These are phyloP conservation scores for Catharus ustulatus DNA, from an alignment of 2,797 vertebrate species.

Conservation along the genomic window DNA sequence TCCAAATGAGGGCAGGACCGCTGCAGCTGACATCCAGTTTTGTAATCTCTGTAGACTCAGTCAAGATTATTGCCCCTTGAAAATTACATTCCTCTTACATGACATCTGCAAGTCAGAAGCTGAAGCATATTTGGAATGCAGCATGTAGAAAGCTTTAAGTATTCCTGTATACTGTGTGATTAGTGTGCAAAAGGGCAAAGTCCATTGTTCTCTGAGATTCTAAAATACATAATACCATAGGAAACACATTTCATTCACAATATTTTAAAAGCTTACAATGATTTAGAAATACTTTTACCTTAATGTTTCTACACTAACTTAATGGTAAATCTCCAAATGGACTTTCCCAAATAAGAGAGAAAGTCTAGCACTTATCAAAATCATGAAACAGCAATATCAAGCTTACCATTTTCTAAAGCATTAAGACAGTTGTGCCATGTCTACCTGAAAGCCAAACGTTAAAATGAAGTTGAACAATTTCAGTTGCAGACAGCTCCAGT, in stretches of 20 bases:
- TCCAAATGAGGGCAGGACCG: rapidly evolving
- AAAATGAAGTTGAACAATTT: neutral
- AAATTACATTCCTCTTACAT: neutral
- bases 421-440: neutral
- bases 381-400: neutral
- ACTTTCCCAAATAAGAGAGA: neutral
- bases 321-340: neutral
- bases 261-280: neutral
- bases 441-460: neutral
- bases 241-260: neutral
- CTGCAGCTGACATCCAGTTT: neutral
- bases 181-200: neutral
- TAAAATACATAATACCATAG: neutral
- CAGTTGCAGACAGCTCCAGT: neutral
- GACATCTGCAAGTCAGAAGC: neutral
- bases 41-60: neutral
- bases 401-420: neutral
- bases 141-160: neutral
- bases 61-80: neutral
- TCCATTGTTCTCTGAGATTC: neutral
- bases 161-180: neutral
- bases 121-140: neutral
- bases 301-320: neutral
- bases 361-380: neutral
- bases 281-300: neutral